These are phyloP conservation scores for Hypena proboscidalis DNA, from an alignment of 2,888 invertebrate species.

Conservation along the genomic window DNA sequence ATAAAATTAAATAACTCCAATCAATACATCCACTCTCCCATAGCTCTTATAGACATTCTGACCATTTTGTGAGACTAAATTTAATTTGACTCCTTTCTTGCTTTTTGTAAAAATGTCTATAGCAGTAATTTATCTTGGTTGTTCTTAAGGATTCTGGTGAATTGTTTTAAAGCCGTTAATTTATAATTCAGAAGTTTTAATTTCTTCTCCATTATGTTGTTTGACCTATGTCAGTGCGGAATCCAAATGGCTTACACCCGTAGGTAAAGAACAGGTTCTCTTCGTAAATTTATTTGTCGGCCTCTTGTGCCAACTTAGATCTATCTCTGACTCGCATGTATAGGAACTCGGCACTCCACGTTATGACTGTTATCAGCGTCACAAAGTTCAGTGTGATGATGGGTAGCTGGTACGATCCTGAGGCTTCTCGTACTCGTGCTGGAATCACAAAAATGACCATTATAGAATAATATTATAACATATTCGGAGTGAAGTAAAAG, in stretches of 20 bases:
- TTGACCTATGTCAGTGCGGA: neutral
- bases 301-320: conserved; percentile 41
- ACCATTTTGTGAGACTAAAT: no score
- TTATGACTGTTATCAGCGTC: conserved; percentile 83
- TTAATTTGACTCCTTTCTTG: no score
- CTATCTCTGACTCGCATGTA: conserved; percentile 66
- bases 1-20: no score
- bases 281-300: conserved; percentile 13
- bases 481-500: no score
- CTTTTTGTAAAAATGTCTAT: no score
- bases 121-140: no score
- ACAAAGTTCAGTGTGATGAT: conserved; percentile 87
- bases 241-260: neutral
- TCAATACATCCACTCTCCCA: no score
- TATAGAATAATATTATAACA: no score
- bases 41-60: no score
- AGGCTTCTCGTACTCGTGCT: conserved; percentile 86
- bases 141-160: no score
- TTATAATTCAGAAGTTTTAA: no score
- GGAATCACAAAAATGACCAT: conserved; percentile 50
- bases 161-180: no score
- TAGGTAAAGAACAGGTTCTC: neutral
- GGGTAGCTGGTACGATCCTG: conserved; percentile 86
- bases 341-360: conserved; percentile 85
- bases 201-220: neutral